Base-by-base conservation (phyloP, 2,797 vertebrate genomes). In the Microcaecilia unicolor region DNA sequence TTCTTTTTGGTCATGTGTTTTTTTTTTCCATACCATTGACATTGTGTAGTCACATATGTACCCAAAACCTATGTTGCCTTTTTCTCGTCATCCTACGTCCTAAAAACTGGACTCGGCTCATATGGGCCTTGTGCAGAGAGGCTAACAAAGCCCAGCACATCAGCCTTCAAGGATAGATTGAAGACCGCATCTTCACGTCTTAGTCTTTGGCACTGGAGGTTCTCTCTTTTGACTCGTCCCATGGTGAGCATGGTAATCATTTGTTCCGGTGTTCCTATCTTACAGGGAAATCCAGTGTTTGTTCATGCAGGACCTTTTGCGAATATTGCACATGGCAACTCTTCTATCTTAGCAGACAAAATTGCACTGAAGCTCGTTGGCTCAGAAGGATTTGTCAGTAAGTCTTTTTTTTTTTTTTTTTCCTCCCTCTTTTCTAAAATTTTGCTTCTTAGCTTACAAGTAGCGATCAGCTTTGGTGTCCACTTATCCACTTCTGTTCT, bases 251-350 rank as follows among this genome's bases (percentile, higher is more conserved):
- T 9, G n/a, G 20, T 11, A 7, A 8, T n/a, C n/a, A n/a, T 6
- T 15, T 3, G 13, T 3, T 22, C 7, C n/a, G 6, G 15, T 15
- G 6, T 3, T 2, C 10, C n/a, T 19, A 6, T 19, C 31, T 8
- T 18, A 13, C 63, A 98, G 95, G 94, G 95, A 43, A 95, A 83
- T 3, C 95, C 96, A 1, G 96, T 99, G 52, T 99, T 99, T 56
- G 91, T 99, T 40, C 95, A 98, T 2, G 96, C 96, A 0, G 96
- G 96, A 37, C 96, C 96, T 0, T 99, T 99, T 53, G 96, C 96
- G 57, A 98, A 99, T 70, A 98, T 99, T 5, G 95, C 96, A 26
- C 96, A 99, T n/a, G 96, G 96, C 18, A 99, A 99, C 72, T 99
- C 96, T 5, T 98, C 96, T 9, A 88, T 98, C 64, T 63, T 98